A percentile compares a stretch with the other conserved stretches of the same genome.
These are phyloP conservation scores for Eurypyga helias DNA, from an alignment of 2,113 vertebrate genomes.

Conservation along the genomic window DNA sequence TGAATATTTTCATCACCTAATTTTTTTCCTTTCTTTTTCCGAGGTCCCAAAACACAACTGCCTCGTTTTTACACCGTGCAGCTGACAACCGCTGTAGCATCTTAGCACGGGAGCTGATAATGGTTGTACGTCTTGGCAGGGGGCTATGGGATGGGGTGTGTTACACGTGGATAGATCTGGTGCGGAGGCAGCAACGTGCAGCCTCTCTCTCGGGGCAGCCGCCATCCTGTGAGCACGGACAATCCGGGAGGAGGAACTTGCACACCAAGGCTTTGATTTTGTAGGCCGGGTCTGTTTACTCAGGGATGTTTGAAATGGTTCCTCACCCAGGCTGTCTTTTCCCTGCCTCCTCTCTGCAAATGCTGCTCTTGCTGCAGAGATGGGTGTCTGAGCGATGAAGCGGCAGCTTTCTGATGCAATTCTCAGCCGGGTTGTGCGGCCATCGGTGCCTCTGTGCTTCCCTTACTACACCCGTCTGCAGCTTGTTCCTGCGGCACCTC, in stretches of 20 bases:
- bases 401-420: conserved; percentile 52
- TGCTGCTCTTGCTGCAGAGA: neutral
- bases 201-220: neutral
- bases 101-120: neutral
- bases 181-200: neutral
- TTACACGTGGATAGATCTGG: accelerated
- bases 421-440: neutral
- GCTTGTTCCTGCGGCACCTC: conserved; percentile 16
- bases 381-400: neutral
- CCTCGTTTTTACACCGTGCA: neutral
- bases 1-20: neutral
- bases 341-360: neutral
- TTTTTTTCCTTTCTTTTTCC: too few species aligned
- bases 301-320: neutral
- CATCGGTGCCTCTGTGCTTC: neutral
- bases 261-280: neutral
- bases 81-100: neutral
- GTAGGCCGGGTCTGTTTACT: neutral
- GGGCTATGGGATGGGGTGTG: neutral
- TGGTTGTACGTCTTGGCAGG: neutral
- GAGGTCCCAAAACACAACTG: neutral
- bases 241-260: neutral
- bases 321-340: neutral
- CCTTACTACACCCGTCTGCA: neutral
- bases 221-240: neutral